Base-by-base conservation (phyloP, 2,797 vertebrate genomes). In the Sebastes hopkinsi region DNA sequence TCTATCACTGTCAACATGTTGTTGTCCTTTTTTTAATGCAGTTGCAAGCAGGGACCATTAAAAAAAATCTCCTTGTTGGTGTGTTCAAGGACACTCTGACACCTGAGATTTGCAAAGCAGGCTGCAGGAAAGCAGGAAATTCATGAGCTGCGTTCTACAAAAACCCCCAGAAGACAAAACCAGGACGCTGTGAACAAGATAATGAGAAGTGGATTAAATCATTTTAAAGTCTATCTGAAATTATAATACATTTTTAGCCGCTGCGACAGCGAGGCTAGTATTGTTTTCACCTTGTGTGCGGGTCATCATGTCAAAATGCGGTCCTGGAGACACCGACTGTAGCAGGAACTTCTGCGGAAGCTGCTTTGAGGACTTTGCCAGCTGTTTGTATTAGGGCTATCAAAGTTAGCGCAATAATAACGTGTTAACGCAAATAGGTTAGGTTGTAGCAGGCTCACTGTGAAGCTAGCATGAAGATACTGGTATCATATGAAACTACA, bases 81-180 rank as follows among this genome's bases (percentile, higher is more conserved):
- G 75, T 32, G 56, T 77, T 85, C 72, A 81, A 87, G 82, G 85
- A 77, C 77, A 64, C 20, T 6, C 64, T 4, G 67, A 58, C 77
- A 69, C 3, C 11, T 42, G 61, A 82, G 30, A 70, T 78, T 81
- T 70, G 60, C 30, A 54, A 58, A 59, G 18, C 66, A 67, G 62
- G 22, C n/a, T 23, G 38, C 64, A 52, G 69, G 60, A 8, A 80
- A 75, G 18, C 10, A 50, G 25, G 29, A 10, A 5, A 62, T 67
- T 52, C 34, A 32, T 56, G 20, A 60, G n/a, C 2, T 60, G 7
- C 4, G 18, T 27, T 59, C 30, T 20, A 12, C 8, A 68, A 67
- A 69, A 66, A 14, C 18, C n/a, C 20, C 25, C 38, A 59, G 27
- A 61, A 29, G 22, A 46, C 18, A 58, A 46, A 77, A 64, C 27